Conservation (phyloP, 2,797 vertebrate genomes). For the Pangasius macronema region DNA sequence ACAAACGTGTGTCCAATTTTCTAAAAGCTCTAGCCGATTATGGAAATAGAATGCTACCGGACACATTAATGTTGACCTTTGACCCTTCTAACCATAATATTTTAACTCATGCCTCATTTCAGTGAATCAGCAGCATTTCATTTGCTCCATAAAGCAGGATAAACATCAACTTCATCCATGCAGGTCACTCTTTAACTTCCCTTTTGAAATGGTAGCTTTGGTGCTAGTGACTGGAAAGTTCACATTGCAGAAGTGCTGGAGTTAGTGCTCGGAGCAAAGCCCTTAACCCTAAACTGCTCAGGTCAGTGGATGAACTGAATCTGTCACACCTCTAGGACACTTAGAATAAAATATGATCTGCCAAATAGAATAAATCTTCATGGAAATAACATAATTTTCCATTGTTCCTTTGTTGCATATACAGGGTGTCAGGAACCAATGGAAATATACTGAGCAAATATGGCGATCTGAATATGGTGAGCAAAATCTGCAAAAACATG, state of each 20-base stretch:
- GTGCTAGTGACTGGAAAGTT: background rate
- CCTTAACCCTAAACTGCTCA: background rate
- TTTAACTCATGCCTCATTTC: background rate
- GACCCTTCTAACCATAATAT: conserved; percentile 1
- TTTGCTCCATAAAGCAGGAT: conserved; percentile 5
- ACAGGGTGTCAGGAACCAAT: background rate
- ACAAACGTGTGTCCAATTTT: background rate
- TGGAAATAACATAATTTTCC: background rate
- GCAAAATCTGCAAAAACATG: background rate
- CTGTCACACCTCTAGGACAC: background rate
- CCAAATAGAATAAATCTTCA: background rate
- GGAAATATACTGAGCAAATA: background rate
- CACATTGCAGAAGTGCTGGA: background rate
- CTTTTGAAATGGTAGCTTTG: background rate
- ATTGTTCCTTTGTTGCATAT: background rate
- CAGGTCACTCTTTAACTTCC: conserved; percentile 11
- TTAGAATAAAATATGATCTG: background rate
- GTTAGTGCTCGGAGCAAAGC: background rate
- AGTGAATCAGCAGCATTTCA: background rate
- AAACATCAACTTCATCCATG: background rate
- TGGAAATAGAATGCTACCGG: background rate
- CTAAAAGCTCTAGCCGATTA: background rate
- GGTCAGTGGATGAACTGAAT: background rate
- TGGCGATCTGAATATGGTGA: background rate
- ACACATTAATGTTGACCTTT: background rate